These are phyloP conservation scores for Pantala flavescens DNA, from an alignment of 1,140 invertebrate genomes.

Conservation along the genomic window DNA sequence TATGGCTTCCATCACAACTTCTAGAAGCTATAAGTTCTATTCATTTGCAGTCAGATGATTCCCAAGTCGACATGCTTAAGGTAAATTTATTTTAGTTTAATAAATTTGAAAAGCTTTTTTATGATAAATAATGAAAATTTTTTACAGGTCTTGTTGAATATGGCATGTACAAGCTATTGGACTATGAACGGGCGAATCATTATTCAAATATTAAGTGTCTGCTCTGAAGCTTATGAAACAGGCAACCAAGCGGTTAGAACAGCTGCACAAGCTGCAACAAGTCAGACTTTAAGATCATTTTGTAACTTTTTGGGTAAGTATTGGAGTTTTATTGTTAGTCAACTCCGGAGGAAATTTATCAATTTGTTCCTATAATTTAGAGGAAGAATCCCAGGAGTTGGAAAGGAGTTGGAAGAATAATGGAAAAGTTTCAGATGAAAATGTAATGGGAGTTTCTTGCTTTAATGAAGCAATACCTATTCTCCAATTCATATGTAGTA, in stretches of 20 bases:
- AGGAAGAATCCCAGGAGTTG: slow-evolving; percentile 65
- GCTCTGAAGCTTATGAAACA: slow-evolving; percentile 60
- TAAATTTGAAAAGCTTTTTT: neutral
- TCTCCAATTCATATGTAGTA: slow-evolving; percentile 77
- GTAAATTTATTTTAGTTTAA: slow-evolving; percentile 31
- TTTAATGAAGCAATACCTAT: slow-evolving; percentile 84
- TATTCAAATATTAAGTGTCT: slow-evolving; percentile 61
- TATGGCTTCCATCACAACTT: slow-evolving; percentile 82
- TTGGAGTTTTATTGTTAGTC: slow-evolving; percentile 13
- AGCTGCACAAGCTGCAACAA: slow-evolving; percentile 69
- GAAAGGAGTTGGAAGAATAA: slow-evolving; percentile 48
- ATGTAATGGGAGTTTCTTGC: slow-evolving; percentile 60
- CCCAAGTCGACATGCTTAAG: slow-evolving; percentile 61
- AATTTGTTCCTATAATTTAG: slow-evolving; percentile 33
- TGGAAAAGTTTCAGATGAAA: slow-evolving; percentile 47
- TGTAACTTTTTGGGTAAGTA: slow-evolving; percentile 60
- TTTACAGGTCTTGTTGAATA: slow-evolving; percentile 62
- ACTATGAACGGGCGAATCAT: slow-evolving; percentile 73
- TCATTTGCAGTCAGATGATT: slow-evolving; percentile 58
- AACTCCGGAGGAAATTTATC: neutral
- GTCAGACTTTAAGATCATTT: slow-evolving; percentile 69
- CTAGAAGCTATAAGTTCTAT: slow-evolving; percentile 71
- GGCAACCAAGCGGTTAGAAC: slow-evolving; percentile 66
- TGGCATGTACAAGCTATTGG: slow-evolving; percentile 68
- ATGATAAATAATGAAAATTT: neutral